Conservation (phyloP, 2,888 invertebrate species). For the Lepidocyrtoides sp. region DNA sequence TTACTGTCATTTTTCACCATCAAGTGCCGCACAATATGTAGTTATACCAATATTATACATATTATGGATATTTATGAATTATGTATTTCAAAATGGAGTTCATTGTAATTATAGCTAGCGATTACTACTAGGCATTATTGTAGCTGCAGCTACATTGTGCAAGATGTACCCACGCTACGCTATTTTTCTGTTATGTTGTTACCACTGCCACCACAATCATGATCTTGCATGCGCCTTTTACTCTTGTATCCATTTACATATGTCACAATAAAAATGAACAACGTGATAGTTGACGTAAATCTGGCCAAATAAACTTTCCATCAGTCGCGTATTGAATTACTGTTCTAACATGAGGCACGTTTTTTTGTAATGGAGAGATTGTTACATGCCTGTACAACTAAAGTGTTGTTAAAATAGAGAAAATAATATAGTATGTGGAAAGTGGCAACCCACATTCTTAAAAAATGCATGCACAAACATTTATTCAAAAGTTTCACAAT, state of each 20-base stretch:
- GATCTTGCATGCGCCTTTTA: background rate
- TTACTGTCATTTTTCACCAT: too few relatives aligned
- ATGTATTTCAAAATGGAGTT: background rate
- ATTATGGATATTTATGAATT: background rate
- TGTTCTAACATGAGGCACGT: background rate
- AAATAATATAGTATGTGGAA: background rate
- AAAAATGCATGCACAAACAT: background rate
- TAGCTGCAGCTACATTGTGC: too few relatives aligned
- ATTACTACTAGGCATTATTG: background rate
- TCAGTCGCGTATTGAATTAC: conserved; percentile 12
- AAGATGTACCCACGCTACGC: too few relatives aligned
- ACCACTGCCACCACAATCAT: too few relatives aligned
- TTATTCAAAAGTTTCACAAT: background rate
- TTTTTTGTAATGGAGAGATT: background rate
- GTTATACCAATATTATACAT: too few relatives aligned
- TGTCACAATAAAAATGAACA: conserved; percentile 2
- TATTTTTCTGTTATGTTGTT: too few relatives aligned
- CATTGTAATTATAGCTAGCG: background rate
- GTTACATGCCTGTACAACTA: background rate
- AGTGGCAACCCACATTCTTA: background rate
- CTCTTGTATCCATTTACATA: background rate
- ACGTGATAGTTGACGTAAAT: conserved; percentile 12
- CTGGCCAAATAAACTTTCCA: conserved; percentile 36
- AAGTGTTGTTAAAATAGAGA: background rate
- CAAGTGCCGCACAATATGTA: too few relatives aligned